Percentiles rank a stretch among this genome's conserved stretches.
These are phyloP conservation scores for Hozukius guyotensis DNA, from an alignment of 2,797 vertebrate genomes.

Conservation along the genomic window DNA sequence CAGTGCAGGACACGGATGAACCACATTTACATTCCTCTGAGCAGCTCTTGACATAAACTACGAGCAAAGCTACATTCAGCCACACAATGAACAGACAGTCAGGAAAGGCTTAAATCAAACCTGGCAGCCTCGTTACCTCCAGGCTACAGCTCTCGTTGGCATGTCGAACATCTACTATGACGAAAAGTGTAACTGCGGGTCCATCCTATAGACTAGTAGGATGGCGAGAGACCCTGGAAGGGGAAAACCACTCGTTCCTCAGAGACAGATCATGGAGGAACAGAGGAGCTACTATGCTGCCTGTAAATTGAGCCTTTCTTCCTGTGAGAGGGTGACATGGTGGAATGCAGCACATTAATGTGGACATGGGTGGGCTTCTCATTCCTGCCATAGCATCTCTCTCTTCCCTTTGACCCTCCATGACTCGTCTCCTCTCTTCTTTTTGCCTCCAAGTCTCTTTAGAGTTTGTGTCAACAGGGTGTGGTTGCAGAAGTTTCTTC, in stretches of 20 bases:
- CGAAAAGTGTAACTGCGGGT: conserved; percentile 28
- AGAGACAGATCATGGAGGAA: conserved; percentile 63
- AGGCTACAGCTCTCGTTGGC: conserved; percentile 24
- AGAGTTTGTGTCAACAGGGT: conserved; percentile 28
- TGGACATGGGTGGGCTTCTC: conserved; percentile 83
- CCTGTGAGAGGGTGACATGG: conserved; percentile 73
- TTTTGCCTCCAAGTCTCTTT: conserved; percentile 12
- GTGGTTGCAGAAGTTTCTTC: conserved; percentile 14
- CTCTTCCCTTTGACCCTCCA: conserved; percentile 54
- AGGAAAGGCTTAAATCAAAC: conserved; percentile 46
- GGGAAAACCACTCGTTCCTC: conserved; percentile 59
- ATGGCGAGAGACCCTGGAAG: conserved; percentile 50
- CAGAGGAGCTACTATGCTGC: conserved; percentile 80
- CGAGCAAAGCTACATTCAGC: neutral
- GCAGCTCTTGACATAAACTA: conserved; percentile 3
- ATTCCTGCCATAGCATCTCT: conserved; percentile 81
- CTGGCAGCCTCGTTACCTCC: conserved; percentile 34
- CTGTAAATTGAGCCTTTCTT: conserved; percentile 86
- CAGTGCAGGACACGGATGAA: conserved; percentile 21
- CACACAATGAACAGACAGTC: conserved; percentile 10
- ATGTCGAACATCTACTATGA: neutral
- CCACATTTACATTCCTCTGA: conserved; percentile 17
- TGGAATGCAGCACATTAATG: conserved; percentile 81
- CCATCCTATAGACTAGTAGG: conserved; percentile 35
- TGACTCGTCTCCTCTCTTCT: conserved; percentile 28